Evolutionary conservation across 2,888 invertebrate species (phyloP), one percentile per base, ranked within the genome.

Genomic region (Byasa hedistus): DNA sequence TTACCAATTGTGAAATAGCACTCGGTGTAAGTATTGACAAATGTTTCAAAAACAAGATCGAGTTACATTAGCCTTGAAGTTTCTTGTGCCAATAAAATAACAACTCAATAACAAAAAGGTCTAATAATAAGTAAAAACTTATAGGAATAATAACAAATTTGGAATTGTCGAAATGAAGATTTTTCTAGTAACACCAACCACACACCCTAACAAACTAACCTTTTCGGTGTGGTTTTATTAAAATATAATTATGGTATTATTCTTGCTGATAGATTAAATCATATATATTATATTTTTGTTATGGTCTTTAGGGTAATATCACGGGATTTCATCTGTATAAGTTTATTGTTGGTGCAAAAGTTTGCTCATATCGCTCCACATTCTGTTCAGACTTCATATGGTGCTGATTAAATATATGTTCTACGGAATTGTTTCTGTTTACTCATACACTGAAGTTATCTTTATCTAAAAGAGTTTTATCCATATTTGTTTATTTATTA

Each of bases 351-450:
- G 59, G 51, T 48, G 48, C 52, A 24, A 67, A 67, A 67, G 60
- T 67, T 67, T 67, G 52, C 64, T 67, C 64, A 64, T 67, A 64
- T 64, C 59, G 52, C 57, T 59, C 60, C 64, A 61, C 61, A 64
- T 64, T 65, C 61, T 64, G 57, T 64, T 61, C 61, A 57, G 68
- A 61, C 58, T 64, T 64, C 64, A 62, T 65, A 61, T 55, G 24
- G 57, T 61, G 54, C 57, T 58, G 68, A 61, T 68, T 65, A 68
- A 68, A 65, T 61, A 66, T 64, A 48, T 58, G 56, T 55, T 68
- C 61, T 57, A 61, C 32, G 39, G 51, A 12, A 65, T 61, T 64
- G 61, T 51, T 57, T 67, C 60, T 62, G 64, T 67, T 61, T 59
- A 59, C 44, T n/a, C 36, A 24, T n/a, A 52, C 51, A 17, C 52